Percentiles rank a stretch among this genome's conserved stretches.
phyloP scores from a whole-genome alignment of 2,888 invertebrate genomes.

The Sussaba pulchella region DNA sequence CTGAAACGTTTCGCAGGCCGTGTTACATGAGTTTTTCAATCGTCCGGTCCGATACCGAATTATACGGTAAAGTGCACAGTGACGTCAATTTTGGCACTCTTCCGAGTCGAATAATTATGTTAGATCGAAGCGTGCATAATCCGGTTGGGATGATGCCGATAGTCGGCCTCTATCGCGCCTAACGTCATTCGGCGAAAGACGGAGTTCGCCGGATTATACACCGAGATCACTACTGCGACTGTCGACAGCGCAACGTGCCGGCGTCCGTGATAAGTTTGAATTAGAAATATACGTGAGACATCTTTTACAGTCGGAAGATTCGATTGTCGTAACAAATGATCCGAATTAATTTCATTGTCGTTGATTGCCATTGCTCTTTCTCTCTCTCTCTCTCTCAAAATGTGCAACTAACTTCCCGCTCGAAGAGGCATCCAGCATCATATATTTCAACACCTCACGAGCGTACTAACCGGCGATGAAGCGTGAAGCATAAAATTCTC shows the following conservation, averaged over 20 bases:
- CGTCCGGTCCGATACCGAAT: slow-evolving; percentile 43
- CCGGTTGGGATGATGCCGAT: background rate
- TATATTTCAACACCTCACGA: slow-evolving; percentile 1
- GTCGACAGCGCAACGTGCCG: background rate
- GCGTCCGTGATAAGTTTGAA: background rate
- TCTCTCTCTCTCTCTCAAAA: background rate
- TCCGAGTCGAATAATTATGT: slow-evolving; percentile 11
- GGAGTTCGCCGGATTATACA: slow-evolving; percentile 32
- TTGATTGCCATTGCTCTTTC: slow-evolving; percentile 33
- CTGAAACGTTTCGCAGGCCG: background rate
- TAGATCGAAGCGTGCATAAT: background rate
- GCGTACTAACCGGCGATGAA: background rate
- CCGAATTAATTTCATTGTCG: slow-evolving; percentile 58
- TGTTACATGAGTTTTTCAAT: slow-evolving; percentile 18
- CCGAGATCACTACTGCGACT: slow-evolving; percentile 41
- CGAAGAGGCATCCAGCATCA: background rate
- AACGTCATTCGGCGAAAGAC: background rate
- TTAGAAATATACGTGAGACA: slow-evolving; percentile 47
- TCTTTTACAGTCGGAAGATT: slow-evolving; percentile 37
- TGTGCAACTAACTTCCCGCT: background rate
- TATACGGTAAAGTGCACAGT: slow-evolving; percentile 43
- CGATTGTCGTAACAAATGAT: slow-evolving; percentile 49
- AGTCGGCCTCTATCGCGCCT: background rate
- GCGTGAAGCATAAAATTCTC: background rate
- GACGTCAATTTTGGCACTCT: slow-evolving; percentile 17